A percentile compares a stretch with the other conserved stretches of the same genome.
Evolutionary conservation across 2,797 vertebrate genomes (phyloP).

Genomic region (Rhabdomys pumilio): DNA sequence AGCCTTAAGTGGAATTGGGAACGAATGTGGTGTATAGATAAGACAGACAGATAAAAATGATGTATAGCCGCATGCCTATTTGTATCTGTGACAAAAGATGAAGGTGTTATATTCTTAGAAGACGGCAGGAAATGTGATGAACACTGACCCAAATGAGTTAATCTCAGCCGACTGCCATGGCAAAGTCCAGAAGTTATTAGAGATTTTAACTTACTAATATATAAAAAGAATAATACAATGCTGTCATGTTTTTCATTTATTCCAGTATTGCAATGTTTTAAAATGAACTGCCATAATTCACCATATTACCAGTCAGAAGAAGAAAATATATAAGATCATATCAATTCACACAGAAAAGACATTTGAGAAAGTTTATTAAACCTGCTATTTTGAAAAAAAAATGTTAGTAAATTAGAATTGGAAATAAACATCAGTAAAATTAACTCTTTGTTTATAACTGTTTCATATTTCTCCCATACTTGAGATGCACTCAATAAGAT

Average conservation of each 20-base stretch:
- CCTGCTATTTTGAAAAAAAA: neutral
- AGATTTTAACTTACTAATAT: neutral
- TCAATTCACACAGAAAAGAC: neutral
- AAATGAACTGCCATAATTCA: neutral
- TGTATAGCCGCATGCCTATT: neutral
- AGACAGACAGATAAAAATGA: neutral
- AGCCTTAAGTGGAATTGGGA: neutral
- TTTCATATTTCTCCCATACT: neutral
- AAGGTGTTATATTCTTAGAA: slow-evolving; percentile 43
- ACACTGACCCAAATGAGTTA: neutral
- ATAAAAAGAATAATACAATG: neutral
- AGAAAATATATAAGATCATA: neutral
- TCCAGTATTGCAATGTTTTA: neutral
- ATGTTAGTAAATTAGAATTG: neutral
- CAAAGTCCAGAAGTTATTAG: neutral
- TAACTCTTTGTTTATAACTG: neutral
- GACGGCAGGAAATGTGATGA: neutral
- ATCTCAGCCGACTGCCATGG: neutral
- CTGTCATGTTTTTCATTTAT: neutral
- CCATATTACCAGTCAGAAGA: neutral
- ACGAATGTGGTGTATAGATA: neutral
- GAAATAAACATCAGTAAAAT: neutral
- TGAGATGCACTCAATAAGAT: neutral
- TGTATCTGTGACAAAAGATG: neutral
- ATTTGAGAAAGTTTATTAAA: neutral